A percentile compares a stretch with the other conserved stretches of the same genome.
phyloP scores from a whole-genome alignment of 2,113 vertebrate genomes.

The Phalacrocorax carbo region DNA sequence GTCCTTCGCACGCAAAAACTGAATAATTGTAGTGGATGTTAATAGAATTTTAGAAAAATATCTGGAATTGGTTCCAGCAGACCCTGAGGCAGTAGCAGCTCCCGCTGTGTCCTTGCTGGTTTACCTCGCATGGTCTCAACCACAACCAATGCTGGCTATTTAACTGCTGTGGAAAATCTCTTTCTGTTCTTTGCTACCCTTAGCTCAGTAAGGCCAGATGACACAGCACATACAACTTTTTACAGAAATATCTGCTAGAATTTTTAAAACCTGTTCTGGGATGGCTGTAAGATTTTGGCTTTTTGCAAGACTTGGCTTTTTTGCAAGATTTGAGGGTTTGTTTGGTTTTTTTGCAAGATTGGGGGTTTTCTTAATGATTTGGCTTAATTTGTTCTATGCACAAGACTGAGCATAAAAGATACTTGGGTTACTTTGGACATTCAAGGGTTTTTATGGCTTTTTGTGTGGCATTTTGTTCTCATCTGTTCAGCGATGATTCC shows the following conservation, averaged over 20 bases:
- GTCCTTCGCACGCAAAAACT: neutral
- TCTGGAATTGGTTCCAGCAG: neutral
- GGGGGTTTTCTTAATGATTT: neutral
- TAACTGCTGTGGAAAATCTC: rapidly evolving
- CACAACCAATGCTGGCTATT: rapidly evolving
- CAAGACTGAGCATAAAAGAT: neutral
- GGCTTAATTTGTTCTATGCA: neutral
- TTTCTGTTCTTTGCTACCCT: neutral
- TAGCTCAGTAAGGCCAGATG: rapidly evolving
- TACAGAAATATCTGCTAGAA: neutral
- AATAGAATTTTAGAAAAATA: neutral
- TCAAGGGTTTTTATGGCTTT: rapidly evolving
- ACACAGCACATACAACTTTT: neutral
- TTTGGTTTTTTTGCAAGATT: neutral
- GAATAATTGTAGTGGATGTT: neutral
- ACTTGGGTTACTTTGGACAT: neutral
- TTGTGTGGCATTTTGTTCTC: neutral
- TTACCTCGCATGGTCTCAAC: neutral
- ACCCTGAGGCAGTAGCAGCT: neutral
- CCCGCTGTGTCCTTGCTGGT: neutral
- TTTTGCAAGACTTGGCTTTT: no score
- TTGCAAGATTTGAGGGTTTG: neutral
- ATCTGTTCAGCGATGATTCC: neutral
- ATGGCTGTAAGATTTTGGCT: neutral
- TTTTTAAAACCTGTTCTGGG: neutral